Percentiles rank a stretch among this genome's conserved stretches.
Evolutionary conservation across 2,113 vertebrate species (phyloP).

Genomic region (Alosa alosa): DNA sequence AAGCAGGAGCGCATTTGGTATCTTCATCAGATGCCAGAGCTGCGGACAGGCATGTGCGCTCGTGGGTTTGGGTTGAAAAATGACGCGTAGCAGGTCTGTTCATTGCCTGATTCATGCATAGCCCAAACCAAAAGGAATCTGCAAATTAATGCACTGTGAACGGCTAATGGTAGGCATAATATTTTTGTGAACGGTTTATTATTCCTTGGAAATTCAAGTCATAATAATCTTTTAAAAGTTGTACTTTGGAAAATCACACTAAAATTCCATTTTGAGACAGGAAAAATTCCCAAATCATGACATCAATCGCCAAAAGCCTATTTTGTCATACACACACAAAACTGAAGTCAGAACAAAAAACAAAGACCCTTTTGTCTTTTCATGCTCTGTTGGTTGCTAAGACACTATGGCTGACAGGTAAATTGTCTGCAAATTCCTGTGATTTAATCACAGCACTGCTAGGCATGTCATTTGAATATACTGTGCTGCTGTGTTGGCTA

Average conservation of each 20-base stretch:
- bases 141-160: not conserved
- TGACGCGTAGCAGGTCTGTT: not conserved
- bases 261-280: not conserved
- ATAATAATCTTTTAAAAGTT: not conserved
- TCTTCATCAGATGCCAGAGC: not conserved
- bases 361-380: not conserved
- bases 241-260: not conserved
- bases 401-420: not conserved
- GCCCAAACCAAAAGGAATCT: not conserved
- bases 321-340: not conserved
- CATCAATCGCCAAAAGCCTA: not conserved
- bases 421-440: not conserved
- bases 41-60: not conserved
- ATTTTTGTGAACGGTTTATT: not conserved
- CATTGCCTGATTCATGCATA: not conserved
- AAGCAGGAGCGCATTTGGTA: not conserved
- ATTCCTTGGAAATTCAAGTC: not conserved
- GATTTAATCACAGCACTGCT: too few species aligned
- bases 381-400: not conserved
- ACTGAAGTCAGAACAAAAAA: not conserved
- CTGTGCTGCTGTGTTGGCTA: too few species aligned
- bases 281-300: not conserved
- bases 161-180: not conserved
- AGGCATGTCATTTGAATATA: too few species aligned
- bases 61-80: not conserved